A percentile compares a stretch with the other conserved stretches of the same genome.
Conservation (phyloP, 2,888 invertebrate genomes). For the Melinaea marsaeus region DNA sequence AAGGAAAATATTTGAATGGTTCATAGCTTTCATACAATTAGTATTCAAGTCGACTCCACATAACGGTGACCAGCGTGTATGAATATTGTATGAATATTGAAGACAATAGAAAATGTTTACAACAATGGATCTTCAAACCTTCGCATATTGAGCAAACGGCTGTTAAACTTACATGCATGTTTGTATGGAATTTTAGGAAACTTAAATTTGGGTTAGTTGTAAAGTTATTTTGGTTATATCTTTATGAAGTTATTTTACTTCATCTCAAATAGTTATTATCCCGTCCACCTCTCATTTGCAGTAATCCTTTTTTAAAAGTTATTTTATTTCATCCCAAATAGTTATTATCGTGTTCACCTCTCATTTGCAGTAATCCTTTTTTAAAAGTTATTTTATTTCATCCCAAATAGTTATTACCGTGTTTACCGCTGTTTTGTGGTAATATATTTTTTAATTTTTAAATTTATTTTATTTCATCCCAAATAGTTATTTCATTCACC, state of each 20-base stretch:
- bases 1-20: neutral
- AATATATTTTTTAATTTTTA: too few relatives aligned
- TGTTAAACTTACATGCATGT: neutral
- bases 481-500: too few relatives aligned
- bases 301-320: too few relatives aligned
- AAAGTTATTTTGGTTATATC: neutral
- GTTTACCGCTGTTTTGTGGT: too few relatives aligned
- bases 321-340: too few relatives aligned
- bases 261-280: too few relatives aligned
- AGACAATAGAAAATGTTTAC: neutral
- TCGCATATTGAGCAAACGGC: neutral
- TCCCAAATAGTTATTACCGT: too few relatives aligned
- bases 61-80: conserved; percentile 22
- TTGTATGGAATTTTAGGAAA: neutral
- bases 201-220: neutral
- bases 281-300: too few relatives aligned
- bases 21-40: conserved; percentile 25
- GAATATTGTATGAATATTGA: conserved; percentile 1
- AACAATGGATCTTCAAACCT: conserved; percentile 3
- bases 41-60: conserved; percentile 22
- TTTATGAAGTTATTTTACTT: neutral
- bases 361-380: too few relatives aligned
- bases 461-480: too few relatives aligned
- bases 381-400: too few relatives aligned
- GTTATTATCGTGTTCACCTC: too few relatives aligned